Percentiles rank a stretch among this genome's conserved stretches.
Evolutionary conservation across 2,113 vertebrate species (phyloP).

Genomic region (Nothoprocta pentlandii): DNA sequence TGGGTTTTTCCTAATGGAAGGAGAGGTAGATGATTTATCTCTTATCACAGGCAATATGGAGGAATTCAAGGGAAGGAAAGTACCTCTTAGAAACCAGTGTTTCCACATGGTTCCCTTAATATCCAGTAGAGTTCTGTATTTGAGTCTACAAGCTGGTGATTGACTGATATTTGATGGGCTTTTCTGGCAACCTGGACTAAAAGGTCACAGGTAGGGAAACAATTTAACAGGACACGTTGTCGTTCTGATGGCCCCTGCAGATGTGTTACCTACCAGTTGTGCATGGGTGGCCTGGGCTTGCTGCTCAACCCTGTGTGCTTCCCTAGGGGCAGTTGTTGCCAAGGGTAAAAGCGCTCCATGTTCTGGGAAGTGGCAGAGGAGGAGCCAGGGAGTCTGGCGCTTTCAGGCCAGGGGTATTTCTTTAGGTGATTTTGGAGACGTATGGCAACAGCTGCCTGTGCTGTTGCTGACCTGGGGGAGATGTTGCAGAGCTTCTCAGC

Average conservation of each 20-base stretch:
- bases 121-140: not conserved
- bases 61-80: not conserved
- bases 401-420: not conserved
- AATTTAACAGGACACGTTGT: too few relatives aligned
- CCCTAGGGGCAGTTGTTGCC: not conserved
- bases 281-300: too few relatives aligned
- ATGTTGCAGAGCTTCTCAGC: not conserved
- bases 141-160: fast-evolving
- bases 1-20: not conserved
- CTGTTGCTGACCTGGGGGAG: not conserved
- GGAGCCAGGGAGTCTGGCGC: too few relatives aligned
- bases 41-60: not conserved
- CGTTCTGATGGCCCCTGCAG: not conserved
- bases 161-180: not conserved
- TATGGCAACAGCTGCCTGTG: not conserved
- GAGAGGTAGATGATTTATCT: not conserved
- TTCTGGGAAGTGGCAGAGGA: not conserved
- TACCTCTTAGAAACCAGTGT: not conserved
- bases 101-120: not conserved
- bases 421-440: not conserved
- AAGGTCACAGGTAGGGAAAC: not conserved
- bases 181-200: not conserved
- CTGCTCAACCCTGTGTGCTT: not conserved
- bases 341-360: not conserved
- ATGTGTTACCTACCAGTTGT: too few relatives aligned